Base-by-base conservation (phyloP, 1,140 invertebrate genomes). In the Psilanteris sp. region DNA sequence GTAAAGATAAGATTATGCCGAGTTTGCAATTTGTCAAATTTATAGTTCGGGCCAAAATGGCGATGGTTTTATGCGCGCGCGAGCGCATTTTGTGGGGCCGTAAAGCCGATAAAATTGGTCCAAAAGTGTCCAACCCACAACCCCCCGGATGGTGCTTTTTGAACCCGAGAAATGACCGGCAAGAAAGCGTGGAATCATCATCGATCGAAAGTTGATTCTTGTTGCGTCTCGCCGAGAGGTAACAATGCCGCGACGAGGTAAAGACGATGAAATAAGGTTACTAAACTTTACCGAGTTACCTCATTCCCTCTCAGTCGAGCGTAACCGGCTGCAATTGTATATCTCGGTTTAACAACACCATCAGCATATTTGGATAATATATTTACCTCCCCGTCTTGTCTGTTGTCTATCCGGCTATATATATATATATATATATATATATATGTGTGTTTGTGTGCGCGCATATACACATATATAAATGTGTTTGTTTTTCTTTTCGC, bases 271-370 rank as follows among this genome's bases (percentile, higher is more conserved):
- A 59, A 66, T 37, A 59, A 73, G 70, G 70, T 73, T 73, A 73
- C 59, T 73, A 73, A 73, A 73, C 70, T 73, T 73, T 66, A 52
- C 70, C 70, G 59, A 73, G 57, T 73, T 73, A 64, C 57, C 68
- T 64, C 50, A 34, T 59, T 73, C 59, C 24, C 41, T 48, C 32
- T 16, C 52, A 15, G 13, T 39, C 14, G 27, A 24, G 11, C 20
- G 32, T 70, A 34, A 22, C 11, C 41, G 24, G 5, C n/a, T 46
- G 27, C 44, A 46, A 46, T 55, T 34, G 50, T 39, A 31, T n/a
- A n/a, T 55, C 46, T 54, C 54, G 31, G 43, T 54, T 44, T 61
- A 71, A 62, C 67, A 29, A 13, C 54, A 15, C 46, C 67, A 39
- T 71, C 67, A 72, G 31, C 57, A 64, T 64, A 72, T 72, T 72